Evolutionary conservation across 2,888 invertebrate genomes (phyloP), one percentile per base, ranked within the genome.

Genomic region (Mythimna vitellina): DNA sequence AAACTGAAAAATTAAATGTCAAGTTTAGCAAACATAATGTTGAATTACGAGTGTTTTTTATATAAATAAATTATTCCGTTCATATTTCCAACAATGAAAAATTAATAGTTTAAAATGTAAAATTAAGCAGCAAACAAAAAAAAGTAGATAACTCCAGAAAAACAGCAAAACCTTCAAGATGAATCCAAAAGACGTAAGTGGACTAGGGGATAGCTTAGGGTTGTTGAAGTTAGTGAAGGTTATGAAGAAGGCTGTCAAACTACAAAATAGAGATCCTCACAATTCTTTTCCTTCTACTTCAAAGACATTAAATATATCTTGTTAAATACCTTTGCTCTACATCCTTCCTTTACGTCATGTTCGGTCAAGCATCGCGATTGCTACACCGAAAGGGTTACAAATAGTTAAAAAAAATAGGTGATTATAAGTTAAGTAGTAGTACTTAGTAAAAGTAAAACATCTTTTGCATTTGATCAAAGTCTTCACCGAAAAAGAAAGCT

Each of bases 141-240:
- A 35, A 65, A 49, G 1, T 32, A 49, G 12, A 53, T 22, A 61
- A 22, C n/a, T 46, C n/a, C 32, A 56, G 32, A 67, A 74, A 65
- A 69, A 65, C 49, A n/a, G 20, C 49, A n/a, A 70, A 58, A 63
- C 10, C 35, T 49, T 17, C 0, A 60, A 51, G 22, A 80, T 80
- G 80, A 42, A 76, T 64, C 56, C 69, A 20, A 80, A 81, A 70
- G 80, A 80, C 63, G 80, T 80, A 62, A 83, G 83, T 79, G n/a
- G 42, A 46, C 42, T 17, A 51, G 53, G 9, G 35, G 14, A 20
- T 6, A 32, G 22, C 20, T 49, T 61, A 8, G 22, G 46, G 3
- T 3, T 32, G 42, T 42, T 42, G 42, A 42, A 12, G 42, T 12
- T 46, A 2, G 42, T 7, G 42, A 42, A 42, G 10, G 42, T 42